phyloP scores from a whole-genome alignment of 2,797 vertebrate species.

The Melanotaenia nigrans region DNA sequence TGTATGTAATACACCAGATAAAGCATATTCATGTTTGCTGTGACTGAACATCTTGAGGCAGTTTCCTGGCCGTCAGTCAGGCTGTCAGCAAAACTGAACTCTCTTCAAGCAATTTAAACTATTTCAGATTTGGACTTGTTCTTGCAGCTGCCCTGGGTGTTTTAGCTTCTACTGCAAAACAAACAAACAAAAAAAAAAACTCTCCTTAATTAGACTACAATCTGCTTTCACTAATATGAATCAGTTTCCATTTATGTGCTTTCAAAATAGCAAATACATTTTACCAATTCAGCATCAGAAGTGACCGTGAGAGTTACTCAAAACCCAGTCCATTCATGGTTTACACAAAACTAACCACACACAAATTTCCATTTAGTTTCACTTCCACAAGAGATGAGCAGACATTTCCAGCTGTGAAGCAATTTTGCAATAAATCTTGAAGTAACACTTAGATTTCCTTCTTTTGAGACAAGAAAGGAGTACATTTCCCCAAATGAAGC shows the following conservation, averaged over 20 bases:
- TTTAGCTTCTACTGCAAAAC: not conserved
- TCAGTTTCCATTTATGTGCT: not conserved
- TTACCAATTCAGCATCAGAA: not conserved
- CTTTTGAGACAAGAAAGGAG: not conserved
- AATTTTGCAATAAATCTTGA: not conserved
- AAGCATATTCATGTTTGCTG: not conserved
- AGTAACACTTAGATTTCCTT: not conserved
- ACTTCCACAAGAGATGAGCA: constrained; percentile 16
- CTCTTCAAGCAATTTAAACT: constrained; percentile 10
- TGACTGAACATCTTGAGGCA: constrained; percentile 44
- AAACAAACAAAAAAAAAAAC: not conserved
- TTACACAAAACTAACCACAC: not conserved
- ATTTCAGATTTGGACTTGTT: constrained; percentile 20
- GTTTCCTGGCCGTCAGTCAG: not conserved
- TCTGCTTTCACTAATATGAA: not conserved
- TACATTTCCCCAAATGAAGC: not conserved
- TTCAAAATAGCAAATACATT: not conserved
- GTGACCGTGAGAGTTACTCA: not conserved
- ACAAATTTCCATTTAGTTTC: constrained; percentile 11
- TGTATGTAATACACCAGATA: not conserved
- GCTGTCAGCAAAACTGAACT: constrained; percentile 5
- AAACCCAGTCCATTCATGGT: not conserved
- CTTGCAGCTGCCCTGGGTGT: not conserved
- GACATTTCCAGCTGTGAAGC: not conserved
- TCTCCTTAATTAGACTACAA: not conserved